Conservation (phyloP, 2,888 invertebrate species). For the Entomobrya multifasciata region DNA sequence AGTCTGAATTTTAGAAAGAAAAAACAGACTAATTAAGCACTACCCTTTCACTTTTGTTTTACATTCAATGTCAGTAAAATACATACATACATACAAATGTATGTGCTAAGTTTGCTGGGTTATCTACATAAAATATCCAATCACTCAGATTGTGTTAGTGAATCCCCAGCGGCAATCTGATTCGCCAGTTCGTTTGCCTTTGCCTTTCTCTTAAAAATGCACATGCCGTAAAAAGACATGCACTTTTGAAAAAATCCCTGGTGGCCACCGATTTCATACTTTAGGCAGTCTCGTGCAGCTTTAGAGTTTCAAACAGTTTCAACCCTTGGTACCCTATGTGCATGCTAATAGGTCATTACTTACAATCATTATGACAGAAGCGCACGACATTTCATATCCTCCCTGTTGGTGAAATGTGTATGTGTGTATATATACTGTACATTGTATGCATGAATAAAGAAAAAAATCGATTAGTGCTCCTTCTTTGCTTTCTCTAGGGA, state of each 20-base stretch:
- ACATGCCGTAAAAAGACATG: not conserved
- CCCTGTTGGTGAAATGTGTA: not conserved
- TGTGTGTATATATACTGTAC: too few relatives aligned
- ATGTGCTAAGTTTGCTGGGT: too few relatives aligned
- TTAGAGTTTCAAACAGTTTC: slow-evolving; percentile 27
- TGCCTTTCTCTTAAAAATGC: slow-evolving; percentile 4
- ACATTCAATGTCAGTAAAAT: too few relatives aligned
- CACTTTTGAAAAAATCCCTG: slow-evolving; percentile 41
- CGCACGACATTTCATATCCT: slow-evolving; percentile 25
- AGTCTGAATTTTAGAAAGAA: too few relatives aligned
- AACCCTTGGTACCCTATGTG: slow-evolving; percentile 56
- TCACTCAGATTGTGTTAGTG: not conserved
- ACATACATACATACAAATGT: too few relatives aligned
- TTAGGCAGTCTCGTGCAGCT: not conserved
- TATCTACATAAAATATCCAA: too few relatives aligned
- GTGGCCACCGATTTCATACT: slow-evolving; percentile 47
- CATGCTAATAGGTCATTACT: slow-evolving; percentile 64
- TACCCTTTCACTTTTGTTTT: too few relatives aligned
- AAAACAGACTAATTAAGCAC: too few relatives aligned
- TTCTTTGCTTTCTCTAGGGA: slow-evolving; percentile 44
- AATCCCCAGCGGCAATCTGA: not conserved
- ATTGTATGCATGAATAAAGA: slow-evolving; percentile 7
- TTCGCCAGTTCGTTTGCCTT: not conserved
- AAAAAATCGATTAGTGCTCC: slow-evolving; percentile 37
- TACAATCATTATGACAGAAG: slow-evolving; percentile 58